These are phyloP conservation scores for Carassius gibelio DNA, from an alignment of 2,113 vertebrate species.

Conservation along the genomic window DNA sequence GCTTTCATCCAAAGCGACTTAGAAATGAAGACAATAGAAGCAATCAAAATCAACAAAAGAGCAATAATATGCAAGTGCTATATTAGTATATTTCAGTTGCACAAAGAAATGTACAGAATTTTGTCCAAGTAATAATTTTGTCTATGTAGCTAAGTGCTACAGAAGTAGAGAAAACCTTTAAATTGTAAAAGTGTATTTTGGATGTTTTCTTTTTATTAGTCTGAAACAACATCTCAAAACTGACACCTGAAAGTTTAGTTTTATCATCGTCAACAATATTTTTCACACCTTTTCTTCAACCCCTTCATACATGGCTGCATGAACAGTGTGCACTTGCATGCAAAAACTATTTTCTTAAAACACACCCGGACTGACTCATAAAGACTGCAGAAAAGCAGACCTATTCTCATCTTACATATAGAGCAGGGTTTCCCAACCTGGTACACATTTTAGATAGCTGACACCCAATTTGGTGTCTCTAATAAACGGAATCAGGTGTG, in stretches of 20 bases:
- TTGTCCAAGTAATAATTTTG: no score
- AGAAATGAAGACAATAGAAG: no score
- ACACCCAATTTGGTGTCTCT: background rate
- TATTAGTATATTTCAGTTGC: no score
- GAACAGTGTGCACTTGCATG: no score
- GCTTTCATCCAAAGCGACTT: no score
- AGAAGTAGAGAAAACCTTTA: background rate
- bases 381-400: constrained; percentile 17
- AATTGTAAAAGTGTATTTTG: no score
- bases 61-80: no score
- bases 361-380: background rate
- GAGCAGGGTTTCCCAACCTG: background rate
- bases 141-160: background rate
- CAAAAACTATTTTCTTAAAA: background rate
- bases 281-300: background rate
- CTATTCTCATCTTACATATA: background rate
- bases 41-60: no score
- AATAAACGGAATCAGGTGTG: background rate
- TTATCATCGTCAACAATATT: background rate
- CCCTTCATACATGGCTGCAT: background rate
- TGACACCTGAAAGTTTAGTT: background rate
- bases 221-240: background rate
- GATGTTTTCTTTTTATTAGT: no score
- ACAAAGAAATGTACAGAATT: no score
- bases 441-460: background rate